Evolutionary conservation across 2,888 invertebrate species (phyloP).

Genomic region (Tetranychus piercei): DNA sequence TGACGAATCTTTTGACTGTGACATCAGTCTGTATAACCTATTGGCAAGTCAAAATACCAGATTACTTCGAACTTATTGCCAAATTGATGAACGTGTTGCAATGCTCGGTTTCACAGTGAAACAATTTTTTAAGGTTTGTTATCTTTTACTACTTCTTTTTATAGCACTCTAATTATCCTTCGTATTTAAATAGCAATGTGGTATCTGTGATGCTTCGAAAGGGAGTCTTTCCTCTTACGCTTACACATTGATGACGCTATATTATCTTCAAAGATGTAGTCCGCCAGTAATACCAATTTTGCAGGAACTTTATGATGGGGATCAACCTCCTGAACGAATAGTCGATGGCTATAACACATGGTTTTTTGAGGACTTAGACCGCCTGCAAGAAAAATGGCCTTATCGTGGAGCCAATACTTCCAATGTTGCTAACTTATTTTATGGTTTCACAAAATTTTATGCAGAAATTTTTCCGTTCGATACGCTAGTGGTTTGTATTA

Average conservation of each 20-base stretch:
- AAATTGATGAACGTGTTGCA: constrained; percentile 38
- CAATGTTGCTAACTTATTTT: constrained; percentile 38
- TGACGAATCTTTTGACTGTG: constrained; percentile 37
- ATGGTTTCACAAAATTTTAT: constrained; percentile 40
- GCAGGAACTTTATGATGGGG: constrained; percentile 37
- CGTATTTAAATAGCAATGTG: constrained; percentile 33
- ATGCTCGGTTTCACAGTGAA: constrained; percentile 39
- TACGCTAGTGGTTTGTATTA: constrained; percentile 37
- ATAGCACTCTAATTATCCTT: constrained; percentile 5
- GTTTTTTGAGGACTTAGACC: constrained; percentile 36
- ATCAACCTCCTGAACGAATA: constrained; percentile 29
- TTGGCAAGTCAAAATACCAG: constrained; percentile 41
- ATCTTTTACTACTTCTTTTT: neutral
- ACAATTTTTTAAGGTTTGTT: constrained; percentile 38
- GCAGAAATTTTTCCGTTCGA: constrained; percentile 38
- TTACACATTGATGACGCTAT: constrained; percentile 42
- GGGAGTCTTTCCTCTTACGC: constrained; percentile 45
- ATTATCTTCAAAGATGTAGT: constrained; percentile 40
- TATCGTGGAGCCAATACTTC: constrained; percentile 35
- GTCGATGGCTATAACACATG: constrained; percentile 41
- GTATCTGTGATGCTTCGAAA: constrained; percentile 42
- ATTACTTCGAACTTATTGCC: constrained; percentile 37
- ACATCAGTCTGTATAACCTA: constrained; percentile 43
- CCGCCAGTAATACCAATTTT: constrained; percentile 43
- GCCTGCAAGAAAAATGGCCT: constrained; percentile 35